Conservation (phyloP, 2,888 invertebrate species). For the Atethmia centrago region DNA sequence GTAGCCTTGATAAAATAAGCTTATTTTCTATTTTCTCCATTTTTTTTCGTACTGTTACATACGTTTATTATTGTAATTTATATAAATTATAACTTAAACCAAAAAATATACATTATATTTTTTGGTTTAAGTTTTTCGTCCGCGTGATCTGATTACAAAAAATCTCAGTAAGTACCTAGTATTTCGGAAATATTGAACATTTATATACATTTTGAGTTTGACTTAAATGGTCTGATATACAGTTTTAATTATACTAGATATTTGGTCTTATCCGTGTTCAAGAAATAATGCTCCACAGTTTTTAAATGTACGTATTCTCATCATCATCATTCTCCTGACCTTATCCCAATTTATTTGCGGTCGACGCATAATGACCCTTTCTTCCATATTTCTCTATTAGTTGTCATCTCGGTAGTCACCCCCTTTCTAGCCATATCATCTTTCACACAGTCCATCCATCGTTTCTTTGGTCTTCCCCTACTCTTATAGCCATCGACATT, state of each 20-base stretch:
- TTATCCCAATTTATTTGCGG: too few species aligned
- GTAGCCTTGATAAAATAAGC: neutral
- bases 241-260: neutral
- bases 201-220: slow-evolving; percentile 11
- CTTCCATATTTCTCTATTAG: too few species aligned
- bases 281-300: slow-evolving; percentile 28
- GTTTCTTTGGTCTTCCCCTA: too few species aligned
- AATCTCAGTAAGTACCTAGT: slow-evolving; percentile 42
- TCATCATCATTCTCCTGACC: too few species aligned
- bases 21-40: neutral
- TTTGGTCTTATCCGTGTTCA: slow-evolving; percentile 5
- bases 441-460: too few species aligned
- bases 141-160: slow-evolving; percentile 52
- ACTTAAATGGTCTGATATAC: slow-evolving; percentile 13
- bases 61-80: too few species aligned
- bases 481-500: too few species aligned
- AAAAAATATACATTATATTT: neutral
- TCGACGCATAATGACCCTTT: too few species aligned
- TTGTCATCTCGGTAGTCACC: too few species aligned
- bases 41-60: neutral
- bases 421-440: too few species aligned
- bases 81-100: too few species aligned
- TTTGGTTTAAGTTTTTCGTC: slow-evolving; percentile 9
- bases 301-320: neutral
- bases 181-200: neutral